Conservation (phyloP, 2,888 invertebrate genomes). For the Acleris laterana region DNA sequence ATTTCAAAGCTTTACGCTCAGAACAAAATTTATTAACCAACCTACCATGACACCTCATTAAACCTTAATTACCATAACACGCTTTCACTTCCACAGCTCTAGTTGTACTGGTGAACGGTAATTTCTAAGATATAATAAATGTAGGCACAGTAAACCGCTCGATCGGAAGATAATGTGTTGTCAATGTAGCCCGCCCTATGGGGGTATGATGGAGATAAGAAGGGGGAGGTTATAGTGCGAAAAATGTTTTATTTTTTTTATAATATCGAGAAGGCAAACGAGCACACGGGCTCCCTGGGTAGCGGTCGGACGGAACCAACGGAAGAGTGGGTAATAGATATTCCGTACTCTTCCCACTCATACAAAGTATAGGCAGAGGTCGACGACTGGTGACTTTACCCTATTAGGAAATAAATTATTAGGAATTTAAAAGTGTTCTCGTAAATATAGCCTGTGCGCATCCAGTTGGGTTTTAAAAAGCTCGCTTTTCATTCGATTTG, state of each 20-base stretch:
- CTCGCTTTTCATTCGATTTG: too few species aligned
- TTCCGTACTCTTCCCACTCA: too few species aligned
- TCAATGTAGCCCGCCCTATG: conserved; percentile 55
- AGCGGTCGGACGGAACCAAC: too few species aligned
- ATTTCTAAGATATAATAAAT: conserved; percentile 47
- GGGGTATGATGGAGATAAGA: conserved; percentile 41
- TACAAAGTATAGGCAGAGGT: too few species aligned
- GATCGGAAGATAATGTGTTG: conserved; percentile 68
- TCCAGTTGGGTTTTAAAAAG: too few species aligned
- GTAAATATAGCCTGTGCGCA: too few species aligned
- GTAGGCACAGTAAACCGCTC: conserved; percentile 63
- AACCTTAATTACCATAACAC: neutral
- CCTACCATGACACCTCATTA: neutral
- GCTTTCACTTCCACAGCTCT: conserved; percentile 10
- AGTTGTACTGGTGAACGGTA: conserved; percentile 1
- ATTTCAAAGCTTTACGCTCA: neutral
- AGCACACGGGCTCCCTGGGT: too few species aligned
- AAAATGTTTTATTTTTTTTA: neutral
- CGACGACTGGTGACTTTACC: too few species aligned
- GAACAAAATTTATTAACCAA: neutral
- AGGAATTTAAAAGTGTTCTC: too few species aligned
- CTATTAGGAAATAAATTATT: too few species aligned
- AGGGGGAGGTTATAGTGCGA: conserved; percentile 24
- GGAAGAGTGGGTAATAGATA: too few species aligned
- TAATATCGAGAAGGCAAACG: too few species aligned